Evolutionary conservation across 2,888 invertebrate species (phyloP).

Genomic region (Theretra japonica): DNA sequence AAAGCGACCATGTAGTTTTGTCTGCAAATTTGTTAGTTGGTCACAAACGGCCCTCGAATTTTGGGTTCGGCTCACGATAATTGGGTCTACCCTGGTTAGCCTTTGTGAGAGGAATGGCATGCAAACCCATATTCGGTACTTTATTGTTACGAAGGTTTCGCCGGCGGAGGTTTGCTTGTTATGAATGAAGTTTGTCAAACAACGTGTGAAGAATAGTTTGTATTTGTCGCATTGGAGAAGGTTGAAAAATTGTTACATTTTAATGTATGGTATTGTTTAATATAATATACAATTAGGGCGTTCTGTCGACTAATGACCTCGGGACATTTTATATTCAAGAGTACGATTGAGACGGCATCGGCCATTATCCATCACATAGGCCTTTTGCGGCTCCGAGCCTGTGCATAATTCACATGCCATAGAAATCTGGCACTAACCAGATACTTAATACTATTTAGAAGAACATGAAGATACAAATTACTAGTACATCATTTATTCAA

Average conservation of each 20-base stretch:
- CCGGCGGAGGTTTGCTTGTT: conserved; percentile 7
- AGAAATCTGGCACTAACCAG: too few relatives aligned
- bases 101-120: conserved; percentile 46
- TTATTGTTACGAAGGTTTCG: conserved; percentile 39
- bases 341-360: too few relatives aligned
- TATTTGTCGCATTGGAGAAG: neutral
- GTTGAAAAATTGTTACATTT: neutral
- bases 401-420: too few relatives aligned
- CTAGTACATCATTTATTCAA: too few relatives aligned
- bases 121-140: conserved; percentile 46
- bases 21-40: conserved; percentile 38
- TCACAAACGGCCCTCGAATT: conserved; percentile 38
- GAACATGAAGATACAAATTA: too few relatives aligned
- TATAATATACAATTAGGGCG: too few relatives aligned
- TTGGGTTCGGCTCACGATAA: conserved; percentile 59
- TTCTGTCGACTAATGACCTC: too few relatives aligned
- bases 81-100: conserved; percentile 58
- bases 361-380: too few relatives aligned
- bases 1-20: conserved; percentile 55
- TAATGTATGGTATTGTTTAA: too few relatives aligned
- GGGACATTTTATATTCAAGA: too few relatives aligned
- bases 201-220: neutral
- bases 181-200: neutral
- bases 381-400: too few relatives aligned
- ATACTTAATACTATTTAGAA: too few relatives aligned